These are phyloP conservation scores for Calameuta filiformis DNA, from an alignment of 2,888 invertebrate genomes.

Conservation along the genomic window DNA sequence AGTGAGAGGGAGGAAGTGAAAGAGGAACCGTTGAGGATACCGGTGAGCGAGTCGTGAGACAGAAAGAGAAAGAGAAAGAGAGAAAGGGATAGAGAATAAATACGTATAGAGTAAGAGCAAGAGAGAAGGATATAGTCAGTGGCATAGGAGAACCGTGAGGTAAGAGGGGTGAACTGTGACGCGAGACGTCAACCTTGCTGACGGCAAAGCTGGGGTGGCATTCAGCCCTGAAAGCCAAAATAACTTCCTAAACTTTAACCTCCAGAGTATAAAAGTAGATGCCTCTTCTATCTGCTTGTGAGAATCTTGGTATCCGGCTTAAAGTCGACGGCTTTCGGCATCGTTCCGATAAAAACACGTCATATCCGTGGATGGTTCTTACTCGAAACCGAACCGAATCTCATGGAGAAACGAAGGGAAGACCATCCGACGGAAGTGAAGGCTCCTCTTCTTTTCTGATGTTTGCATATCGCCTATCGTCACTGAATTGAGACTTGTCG, in stretches of 20 bases:
- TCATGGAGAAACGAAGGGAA: constrained; percentile 25
- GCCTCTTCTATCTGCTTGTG: constrained; percentile 54
- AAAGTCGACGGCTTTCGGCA: constrained; percentile 33
- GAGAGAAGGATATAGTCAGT: neutral
- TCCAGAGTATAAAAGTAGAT: constrained; percentile 56
- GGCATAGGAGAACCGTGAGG: constrained; percentile 6
- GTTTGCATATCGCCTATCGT: neutral
- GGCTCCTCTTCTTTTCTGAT: constrained; percentile 12
- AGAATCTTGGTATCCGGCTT: constrained; percentile 48
- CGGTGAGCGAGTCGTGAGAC: neutral
- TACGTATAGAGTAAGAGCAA: neutral
- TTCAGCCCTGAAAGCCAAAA: constrained; percentile 52
- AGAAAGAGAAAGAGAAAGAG: constrained; percentile 18
- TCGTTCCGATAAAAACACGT: constrained; percentile 53
- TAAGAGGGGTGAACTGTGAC: constrained; percentile 49
- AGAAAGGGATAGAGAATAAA: constrained; percentile 27
- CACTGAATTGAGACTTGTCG: neutral
- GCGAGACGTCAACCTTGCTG: constrained; percentile 49
- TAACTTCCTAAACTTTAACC: constrained; percentile 60
- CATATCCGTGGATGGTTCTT: constrained; percentile 47
- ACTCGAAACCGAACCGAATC: constrained; percentile 21
- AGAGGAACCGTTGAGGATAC: constrained; percentile 17
- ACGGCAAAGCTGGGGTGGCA: constrained; percentile 33
- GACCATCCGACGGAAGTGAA: constrained; percentile 17
- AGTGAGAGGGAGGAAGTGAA: constrained; percentile 18